Evolutionary conservation across 2,113 vertebrate species (phyloP).

Genomic region (Natator depressus): DNA sequence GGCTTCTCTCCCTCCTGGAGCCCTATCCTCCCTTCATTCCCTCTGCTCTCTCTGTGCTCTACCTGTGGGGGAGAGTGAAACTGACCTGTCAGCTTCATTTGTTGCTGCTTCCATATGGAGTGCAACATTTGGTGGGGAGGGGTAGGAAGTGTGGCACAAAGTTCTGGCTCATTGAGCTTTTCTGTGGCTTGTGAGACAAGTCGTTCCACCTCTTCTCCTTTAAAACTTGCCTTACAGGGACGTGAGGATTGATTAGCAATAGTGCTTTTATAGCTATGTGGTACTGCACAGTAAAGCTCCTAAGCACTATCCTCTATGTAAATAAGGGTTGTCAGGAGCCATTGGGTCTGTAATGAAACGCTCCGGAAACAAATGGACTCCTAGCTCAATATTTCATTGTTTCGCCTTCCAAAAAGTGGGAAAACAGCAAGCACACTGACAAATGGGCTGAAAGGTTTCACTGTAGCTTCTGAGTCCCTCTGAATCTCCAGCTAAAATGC

Average conservation of each 20-base stretch:
- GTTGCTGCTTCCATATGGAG: not conserved
- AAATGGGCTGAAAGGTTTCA: not conserved
- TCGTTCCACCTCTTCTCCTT: not conserved
- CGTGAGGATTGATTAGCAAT: not conserved
- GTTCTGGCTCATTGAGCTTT: not conserved
- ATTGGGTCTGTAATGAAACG: not conserved
- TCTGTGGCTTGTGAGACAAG: not conserved
- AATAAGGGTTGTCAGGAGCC: not conserved
- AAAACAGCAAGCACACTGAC: not conserved
- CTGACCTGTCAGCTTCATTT: not conserved
- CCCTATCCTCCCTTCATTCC: not conserved
- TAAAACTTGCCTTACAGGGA: not conserved
- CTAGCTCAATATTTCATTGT: not conserved
- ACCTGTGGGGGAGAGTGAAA: not conserved
- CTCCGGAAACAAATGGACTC: not conserved
- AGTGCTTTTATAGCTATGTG: not conserved
- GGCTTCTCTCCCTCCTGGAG: not conserved
- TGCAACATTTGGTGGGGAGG: not conserved
- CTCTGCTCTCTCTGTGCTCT: not conserved
- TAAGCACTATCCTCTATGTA: not conserved
- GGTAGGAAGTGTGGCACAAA: not conserved
- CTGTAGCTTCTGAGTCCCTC: not conserved
- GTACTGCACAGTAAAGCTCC: not conserved
- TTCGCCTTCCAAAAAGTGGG: not conserved
- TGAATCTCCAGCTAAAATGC: not conserved